Conservation (phyloP, 1,140 invertebrate genomes). For the Dinothrombium tinctorium region DNA sequence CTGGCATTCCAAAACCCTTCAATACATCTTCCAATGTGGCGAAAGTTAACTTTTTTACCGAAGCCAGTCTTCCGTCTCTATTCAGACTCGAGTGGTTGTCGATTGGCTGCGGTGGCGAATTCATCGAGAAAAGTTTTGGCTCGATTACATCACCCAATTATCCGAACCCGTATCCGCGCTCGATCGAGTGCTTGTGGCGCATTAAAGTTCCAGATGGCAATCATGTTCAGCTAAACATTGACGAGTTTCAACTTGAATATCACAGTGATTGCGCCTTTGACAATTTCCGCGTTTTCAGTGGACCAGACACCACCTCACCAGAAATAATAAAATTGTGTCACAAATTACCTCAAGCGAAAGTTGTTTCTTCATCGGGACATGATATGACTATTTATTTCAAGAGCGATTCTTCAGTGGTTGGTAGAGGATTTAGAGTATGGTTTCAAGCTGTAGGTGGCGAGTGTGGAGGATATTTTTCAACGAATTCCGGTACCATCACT, state of each 20-base stretch:
- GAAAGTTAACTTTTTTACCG: no score
- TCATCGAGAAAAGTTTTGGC: constrained; percentile 38
- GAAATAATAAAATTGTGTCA: constrained; percentile 42
- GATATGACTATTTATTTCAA: constrained; percentile 40
- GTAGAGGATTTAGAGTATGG: constrained; percentile 37
- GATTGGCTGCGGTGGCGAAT: constrained; percentile 26
- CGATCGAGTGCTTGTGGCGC: constrained; percentile 44
- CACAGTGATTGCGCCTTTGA: constrained; percentile 37
- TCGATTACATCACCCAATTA: constrained; percentile 45
- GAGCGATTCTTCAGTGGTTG: constrained; percentile 31
- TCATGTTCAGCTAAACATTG: constrained; percentile 44
- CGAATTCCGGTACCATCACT: constrained; percentile 36
- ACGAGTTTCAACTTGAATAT: constrained; percentile 40
- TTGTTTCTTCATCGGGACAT: constrained; percentile 42
- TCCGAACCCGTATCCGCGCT: constrained; percentile 38
- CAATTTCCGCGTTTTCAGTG: constrained; percentile 58
- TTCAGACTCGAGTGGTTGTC: constrained; percentile 29
- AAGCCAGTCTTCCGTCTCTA: no score
- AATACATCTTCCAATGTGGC: no score
- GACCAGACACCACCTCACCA: constrained; percentile 35
- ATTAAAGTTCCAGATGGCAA: constrained; percentile 38
- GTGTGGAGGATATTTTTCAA: constrained; percentile 47
- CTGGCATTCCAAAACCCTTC: no score
- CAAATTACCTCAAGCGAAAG: constrained; percentile 27
- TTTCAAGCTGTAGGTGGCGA: constrained; percentile 42